Percentiles rank a stretch among this genome's conserved stretches.
These are phyloP conservation scores for Urophycis tenuis DNA, from an alignment of 2,797 vertebrate species.

Conservation along the genomic window DNA sequence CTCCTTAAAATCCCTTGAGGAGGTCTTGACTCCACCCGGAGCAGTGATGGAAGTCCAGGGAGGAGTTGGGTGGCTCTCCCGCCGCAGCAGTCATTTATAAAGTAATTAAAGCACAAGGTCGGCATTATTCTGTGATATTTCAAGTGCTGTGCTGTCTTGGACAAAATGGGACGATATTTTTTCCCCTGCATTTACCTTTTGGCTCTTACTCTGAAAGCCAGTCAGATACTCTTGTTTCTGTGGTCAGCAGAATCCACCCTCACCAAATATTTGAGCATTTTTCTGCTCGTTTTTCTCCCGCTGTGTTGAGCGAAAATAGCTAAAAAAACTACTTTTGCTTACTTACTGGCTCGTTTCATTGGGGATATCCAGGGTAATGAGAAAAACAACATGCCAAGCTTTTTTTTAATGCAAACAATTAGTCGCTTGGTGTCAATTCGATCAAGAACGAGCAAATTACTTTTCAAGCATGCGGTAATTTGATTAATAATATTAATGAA, in stretches of 20 bases:
- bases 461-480: background rate
- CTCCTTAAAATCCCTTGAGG: conserved; percentile 50
- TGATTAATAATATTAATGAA: background rate
- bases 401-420: background rate
- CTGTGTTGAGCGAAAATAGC: background rate
- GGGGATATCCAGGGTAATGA: background rate
- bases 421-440: background rate
- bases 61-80: background rate
- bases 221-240: conserved; percentile 28
- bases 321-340: background rate
- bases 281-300: background rate
- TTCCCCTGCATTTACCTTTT: background rate
- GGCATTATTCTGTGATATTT: background rate
- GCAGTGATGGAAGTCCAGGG: conserved; percentile 15
- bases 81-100: background rate
- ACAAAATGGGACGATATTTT: background rate
- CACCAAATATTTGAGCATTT: background rate
- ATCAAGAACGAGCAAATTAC: background rate
- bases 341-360: background rate
- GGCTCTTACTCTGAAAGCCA: conserved; percentile 6
- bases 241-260: background rate
- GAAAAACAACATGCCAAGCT: background rate
- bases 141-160: background rate
- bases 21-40: conserved; percentile 22
- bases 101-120: background rate